phyloP scores from a whole-genome alignment of 1,140 invertebrate species.

The Planococcus citri region DNA sequence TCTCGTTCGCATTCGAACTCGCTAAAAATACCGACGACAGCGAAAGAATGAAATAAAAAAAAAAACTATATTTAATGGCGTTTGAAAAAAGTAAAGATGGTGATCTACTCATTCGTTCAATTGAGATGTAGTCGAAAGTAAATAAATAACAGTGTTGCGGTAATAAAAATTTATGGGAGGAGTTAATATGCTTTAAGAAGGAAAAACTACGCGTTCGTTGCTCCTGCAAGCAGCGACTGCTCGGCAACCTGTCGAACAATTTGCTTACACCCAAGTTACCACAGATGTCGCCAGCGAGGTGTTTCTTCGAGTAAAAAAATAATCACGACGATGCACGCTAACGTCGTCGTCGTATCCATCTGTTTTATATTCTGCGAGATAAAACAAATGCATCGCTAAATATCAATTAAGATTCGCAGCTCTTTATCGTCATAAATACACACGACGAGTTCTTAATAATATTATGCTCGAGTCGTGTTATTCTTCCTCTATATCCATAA shows the following conservation, averaged over 20 bases:
- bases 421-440: too few relatives aligned
- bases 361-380: too few relatives aligned
- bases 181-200: neutral
- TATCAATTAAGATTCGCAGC: too few relatives aligned
- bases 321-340: too few relatives aligned
- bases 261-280: neutral
- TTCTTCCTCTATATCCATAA: too few relatives aligned
- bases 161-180: slow-evolving; percentile 7
- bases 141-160: neutral
- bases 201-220: neutral
- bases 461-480: too few relatives aligned
- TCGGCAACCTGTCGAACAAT: neutral
- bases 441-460: too few relatives aligned
- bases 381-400: too few relatives aligned
- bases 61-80: neutral
- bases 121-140: slow-evolving; percentile 3
- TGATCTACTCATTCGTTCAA: slow-evolving; percentile 2
- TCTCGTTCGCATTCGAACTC: too few relatives aligned
- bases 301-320: too few relatives aligned
- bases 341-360: too few relatives aligned
- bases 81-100: slow-evolving; percentile 4
- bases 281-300: neutral
- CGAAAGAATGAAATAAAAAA: neutral
- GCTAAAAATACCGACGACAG: too few relatives aligned
- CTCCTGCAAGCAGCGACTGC: neutral